Evolutionary conservation across 1,140 invertebrate species (phyloP).

Genomic region (Cryptotermes secundus): DNA sequence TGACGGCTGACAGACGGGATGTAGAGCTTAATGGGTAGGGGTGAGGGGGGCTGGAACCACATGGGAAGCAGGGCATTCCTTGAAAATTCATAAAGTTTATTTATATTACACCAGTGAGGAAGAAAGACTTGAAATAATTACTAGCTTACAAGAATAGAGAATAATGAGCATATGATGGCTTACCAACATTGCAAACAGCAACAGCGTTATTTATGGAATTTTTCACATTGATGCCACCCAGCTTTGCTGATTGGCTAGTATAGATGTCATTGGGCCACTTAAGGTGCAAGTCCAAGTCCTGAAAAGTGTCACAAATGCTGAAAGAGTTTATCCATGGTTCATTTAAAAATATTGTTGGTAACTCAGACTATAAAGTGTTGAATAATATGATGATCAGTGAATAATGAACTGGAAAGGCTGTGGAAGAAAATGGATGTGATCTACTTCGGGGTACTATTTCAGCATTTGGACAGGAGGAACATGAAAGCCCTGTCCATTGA

Average conservation of each 20-base stretch:
- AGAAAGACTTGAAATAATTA: too few species aligned
- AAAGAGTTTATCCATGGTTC: background rate
- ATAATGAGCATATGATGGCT: background rate
- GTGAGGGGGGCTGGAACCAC: too few species aligned
- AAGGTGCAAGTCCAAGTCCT: slow-evolving; percentile 67
- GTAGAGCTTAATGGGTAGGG: too few species aligned
- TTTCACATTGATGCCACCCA: slow-evolving; percentile 83
- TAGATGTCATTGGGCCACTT: slow-evolving; percentile 99
- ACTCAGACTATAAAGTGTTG: too few species aligned
- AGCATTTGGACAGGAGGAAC: background rate
- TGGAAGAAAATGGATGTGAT: too few species aligned
- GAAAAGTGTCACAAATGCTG: slow-evolving; percentile 40
- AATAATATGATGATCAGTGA: too few species aligned
- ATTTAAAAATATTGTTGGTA: background rate
- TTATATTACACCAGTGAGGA: background rate
- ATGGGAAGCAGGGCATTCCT: too few species aligned
- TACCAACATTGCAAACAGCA: slow-evolving; percentile 18
- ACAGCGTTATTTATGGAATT: background rate
- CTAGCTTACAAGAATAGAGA: background rate
- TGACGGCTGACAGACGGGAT: too few species aligned
- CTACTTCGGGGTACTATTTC: too few species aligned
- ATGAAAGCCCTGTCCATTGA: too few species aligned
- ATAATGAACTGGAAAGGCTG: too few species aligned
- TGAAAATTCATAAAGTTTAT: background rate
- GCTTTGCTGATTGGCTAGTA: slow-evolving; percentile 69